These are phyloP conservation scores for Pelmatolapia mariae DNA, from an alignment of 2,113 vertebrate genomes.

Conservation along the genomic window DNA sequence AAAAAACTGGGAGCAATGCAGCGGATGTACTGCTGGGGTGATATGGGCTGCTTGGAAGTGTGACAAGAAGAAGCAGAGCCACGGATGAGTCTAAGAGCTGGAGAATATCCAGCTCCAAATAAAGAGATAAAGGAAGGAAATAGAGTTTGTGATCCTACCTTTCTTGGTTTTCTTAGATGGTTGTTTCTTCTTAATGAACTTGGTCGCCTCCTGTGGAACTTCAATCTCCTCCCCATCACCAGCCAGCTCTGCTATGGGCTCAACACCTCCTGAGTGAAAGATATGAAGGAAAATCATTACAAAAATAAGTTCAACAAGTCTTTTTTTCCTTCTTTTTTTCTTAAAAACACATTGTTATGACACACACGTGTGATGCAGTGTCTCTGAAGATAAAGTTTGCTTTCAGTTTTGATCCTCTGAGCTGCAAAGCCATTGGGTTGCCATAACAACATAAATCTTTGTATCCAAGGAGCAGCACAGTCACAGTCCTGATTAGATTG, in stretches of 20 bases:
- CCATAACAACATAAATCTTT: background rate
- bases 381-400: background rate
- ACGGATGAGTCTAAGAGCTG: background rate
- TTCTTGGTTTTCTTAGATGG: slow-evolving; percentile 66
- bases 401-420: background rate
- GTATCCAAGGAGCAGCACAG: background rate
- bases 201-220: slow-evolving; percentile 52
- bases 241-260: slow-evolving; percentile 74
- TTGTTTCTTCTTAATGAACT: slow-evolving; percentile 68
- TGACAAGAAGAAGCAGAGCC: background rate
- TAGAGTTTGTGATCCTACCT: slow-evolving; percentile 13
- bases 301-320: background rate
- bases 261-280: slow-evolving; percentile 74
- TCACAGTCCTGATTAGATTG: background rate
- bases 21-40: background rate
- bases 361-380: background rate
- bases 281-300: background rate
- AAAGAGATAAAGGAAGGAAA: background rate
- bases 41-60: background rate
- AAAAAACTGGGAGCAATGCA: background rate
- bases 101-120: background rate
- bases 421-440: background rate
- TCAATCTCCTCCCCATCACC: slow-evolving; percentile 77
- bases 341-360: background rate
- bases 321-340: background rate